These are phyloP conservation scores for Puntigrus tetrazona DNA, from an alignment of 2,113 vertebrate genomes.

Conservation along the genomic window DNA sequence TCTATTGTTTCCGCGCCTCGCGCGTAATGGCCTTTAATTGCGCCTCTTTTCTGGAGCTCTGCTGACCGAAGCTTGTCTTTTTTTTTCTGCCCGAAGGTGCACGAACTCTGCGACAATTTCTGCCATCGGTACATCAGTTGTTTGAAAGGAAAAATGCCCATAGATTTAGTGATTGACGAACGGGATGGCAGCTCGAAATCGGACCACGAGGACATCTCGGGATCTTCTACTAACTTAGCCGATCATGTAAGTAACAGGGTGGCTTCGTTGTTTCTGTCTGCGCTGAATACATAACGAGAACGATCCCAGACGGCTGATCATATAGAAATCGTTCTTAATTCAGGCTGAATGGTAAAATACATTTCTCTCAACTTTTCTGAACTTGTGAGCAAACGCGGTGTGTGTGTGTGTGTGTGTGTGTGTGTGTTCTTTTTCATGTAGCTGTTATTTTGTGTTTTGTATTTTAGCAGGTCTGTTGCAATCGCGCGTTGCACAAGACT, in stretches of 20 bases:
- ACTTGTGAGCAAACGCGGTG: neutral
- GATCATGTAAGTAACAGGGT: conserved; percentile 91
- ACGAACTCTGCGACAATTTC: conserved; percentile 99
- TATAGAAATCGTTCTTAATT: neutral
- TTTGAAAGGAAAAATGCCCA: conserved; percentile 99
- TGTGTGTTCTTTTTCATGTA: too few species aligned
- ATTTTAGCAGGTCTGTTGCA: neutral
- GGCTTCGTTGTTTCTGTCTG: conserved; percentile 30
- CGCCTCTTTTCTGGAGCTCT: conserved; percentile 83
- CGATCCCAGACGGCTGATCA: neutral
- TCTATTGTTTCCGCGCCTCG: conserved; percentile 91
- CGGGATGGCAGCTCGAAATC: conserved; percentile 99
- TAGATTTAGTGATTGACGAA: conserved; percentile 99
- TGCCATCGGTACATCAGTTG: conserved; percentile 99
- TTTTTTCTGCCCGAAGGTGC: conserved; percentile 81
- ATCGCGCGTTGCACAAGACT: neutral
- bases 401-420: neutral
- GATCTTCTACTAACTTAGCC: conserved; percentile 97
- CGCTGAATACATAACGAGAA: neutral
- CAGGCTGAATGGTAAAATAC: neutral
- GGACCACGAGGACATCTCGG: conserved; percentile 98
- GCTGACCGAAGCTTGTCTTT: conserved; percentile 59
- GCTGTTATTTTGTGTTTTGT: neutral
- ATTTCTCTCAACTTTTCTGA: neutral
- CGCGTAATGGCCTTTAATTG: conserved; percentile 84